Conservation (phyloP, 2,797 vertebrate species). For the Eidolon dupreanum region DNA sequence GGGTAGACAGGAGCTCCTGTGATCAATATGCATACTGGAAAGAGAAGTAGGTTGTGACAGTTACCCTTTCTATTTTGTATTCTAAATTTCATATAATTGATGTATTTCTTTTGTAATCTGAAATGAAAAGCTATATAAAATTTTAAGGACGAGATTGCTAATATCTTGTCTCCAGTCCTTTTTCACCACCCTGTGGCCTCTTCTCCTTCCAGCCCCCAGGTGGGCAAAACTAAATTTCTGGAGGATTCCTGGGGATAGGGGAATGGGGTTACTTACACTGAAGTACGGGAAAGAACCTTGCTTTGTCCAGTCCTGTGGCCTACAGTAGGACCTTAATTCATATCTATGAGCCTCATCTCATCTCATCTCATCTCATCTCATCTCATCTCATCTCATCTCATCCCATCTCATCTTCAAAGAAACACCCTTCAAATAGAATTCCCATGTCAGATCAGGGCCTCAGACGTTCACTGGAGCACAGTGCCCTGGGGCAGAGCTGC, state of each 20-base stretch:
- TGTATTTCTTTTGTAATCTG: neutral
- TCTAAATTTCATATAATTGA: conserved; percentile 2
- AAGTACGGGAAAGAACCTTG: neutral
- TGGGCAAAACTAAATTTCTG: neutral
- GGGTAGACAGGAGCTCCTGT: neutral
- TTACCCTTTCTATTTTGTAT: neutral
- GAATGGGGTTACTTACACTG: too few species aligned
- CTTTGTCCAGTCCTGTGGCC: neutral
- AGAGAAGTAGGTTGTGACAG: neutral
- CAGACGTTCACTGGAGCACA: neutral
- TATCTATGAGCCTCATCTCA: too few species aligned
- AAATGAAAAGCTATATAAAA: neutral
- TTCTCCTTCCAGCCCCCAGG: neutral
- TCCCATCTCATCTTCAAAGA: neutral
- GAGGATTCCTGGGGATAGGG: neutral
- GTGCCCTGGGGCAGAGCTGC: neutral
- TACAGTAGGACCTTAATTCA: neutral
- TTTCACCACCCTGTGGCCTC: neutral
- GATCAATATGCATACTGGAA: neutral
- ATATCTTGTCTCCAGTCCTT: neutral
- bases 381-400: too few species aligned
- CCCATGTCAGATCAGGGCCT: neutral
- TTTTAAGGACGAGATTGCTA: neutral
- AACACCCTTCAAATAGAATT: neutral
- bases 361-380: too few species aligned